phyloP scores from a whole-genome alignment of 2,113 vertebrate genomes.

The Psettodes erumei region DNA sequence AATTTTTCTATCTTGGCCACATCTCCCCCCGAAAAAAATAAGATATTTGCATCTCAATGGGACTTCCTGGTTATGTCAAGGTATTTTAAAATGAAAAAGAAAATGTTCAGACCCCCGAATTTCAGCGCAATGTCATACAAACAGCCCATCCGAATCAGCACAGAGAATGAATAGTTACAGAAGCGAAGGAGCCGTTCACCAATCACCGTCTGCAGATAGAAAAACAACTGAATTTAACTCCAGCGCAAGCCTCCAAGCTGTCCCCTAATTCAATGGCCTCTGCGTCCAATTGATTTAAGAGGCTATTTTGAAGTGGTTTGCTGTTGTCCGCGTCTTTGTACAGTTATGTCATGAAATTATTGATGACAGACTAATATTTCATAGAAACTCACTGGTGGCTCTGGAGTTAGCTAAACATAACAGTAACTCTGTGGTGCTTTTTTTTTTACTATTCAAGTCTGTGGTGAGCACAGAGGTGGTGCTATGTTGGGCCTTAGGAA shows the following conservation, averaged over 20 bases:
- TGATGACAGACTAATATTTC: slow-evolving; percentile 8
- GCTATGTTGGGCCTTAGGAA: neutral
- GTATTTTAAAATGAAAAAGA: too few relatives aligned
- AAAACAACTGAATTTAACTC: too few relatives aligned
- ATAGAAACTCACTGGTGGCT: neutral
- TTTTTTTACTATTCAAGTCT: neutral
- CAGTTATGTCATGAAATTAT: neutral
- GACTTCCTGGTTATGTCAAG: too few relatives aligned
- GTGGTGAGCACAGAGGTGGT: neutral
- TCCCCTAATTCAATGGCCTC: too few relatives aligned
- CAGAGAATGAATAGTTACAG: neutral
- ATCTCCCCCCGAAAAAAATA: too few relatives aligned
- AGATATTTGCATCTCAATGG: too few relatives aligned
- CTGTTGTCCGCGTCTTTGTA: neutral
- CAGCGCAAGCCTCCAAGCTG: too few relatives aligned
- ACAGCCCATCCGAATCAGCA: neutral
- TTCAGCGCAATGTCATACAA: neutral
- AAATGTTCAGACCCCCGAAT: neutral
- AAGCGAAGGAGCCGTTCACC: neutral
- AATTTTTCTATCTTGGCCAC: too few relatives aligned
- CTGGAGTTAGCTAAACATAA: neutral
- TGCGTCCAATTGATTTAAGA: neutral
- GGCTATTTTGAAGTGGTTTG: neutral
- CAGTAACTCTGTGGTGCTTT: neutral
- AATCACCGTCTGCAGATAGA: too few relatives aligned